These are phyloP conservation scores for Gadus chalcogrammus DNA, from an alignment of 2,113 vertebrate species.

Conservation along the genomic window DNA sequence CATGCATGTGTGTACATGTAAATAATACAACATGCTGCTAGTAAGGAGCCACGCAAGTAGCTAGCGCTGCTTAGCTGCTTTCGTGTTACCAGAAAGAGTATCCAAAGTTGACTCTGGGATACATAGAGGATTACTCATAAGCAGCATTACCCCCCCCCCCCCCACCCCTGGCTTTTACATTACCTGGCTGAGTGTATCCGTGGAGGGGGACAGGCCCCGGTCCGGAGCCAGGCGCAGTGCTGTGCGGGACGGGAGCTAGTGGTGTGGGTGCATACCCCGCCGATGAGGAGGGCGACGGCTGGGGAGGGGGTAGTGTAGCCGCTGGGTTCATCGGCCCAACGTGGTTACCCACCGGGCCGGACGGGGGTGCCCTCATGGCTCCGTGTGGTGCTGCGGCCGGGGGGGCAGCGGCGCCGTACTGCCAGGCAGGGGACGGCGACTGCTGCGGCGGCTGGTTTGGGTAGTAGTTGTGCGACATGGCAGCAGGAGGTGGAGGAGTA, in stretches of 20 bases:
- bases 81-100: too few relatives aligned
- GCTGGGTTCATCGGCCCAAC: constrained; percentile 52
- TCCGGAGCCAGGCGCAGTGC: constrained; percentile 65
- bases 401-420: constrained; percentile 68
- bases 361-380: constrained; percentile 34
- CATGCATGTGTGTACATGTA: too few relatives aligned
- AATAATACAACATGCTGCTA: too few relatives aligned
- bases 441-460: constrained; percentile 62
- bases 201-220: constrained; percentile 50
- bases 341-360: constrained; percentile 66
- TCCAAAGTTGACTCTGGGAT: too few relatives aligned
- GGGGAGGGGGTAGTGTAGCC: constrained; percentile 42
- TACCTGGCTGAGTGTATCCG: constrained; percentile 59
- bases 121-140: too few relatives aligned
- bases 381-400: constrained; percentile 50
- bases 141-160: too few relatives aligned
- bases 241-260: constrained; percentile 65
- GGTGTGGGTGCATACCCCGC: constrained; percentile 70
- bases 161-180: neutral
- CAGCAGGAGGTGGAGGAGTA: constrained; percentile 68
- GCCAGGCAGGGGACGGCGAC: constrained; percentile 77
- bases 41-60: too few relatives aligned
- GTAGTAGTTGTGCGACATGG: constrained; percentile 73
- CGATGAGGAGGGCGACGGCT: constrained; percentile 49
- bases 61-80: too few relatives aligned